Percentiles rank a stretch among this genome's conserved stretches.
Conservation (phyloP, 1,140 invertebrate genomes). For the Sitobion miscanthi region DNA sequence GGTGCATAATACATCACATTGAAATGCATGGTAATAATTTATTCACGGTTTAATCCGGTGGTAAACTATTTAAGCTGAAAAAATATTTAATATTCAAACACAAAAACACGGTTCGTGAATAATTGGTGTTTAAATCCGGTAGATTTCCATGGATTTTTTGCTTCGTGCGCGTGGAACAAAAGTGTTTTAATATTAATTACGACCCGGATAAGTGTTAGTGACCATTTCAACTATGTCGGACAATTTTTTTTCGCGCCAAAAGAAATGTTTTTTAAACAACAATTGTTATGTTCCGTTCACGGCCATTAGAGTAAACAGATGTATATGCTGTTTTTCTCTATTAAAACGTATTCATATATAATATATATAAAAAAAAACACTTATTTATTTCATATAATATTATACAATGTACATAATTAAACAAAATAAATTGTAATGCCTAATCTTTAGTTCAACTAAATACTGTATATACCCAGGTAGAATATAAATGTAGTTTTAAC, state of each 20-base stretch:
- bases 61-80: not conserved
- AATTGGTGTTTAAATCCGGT: not conserved
- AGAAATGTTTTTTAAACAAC: not conserved
- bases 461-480: not conserved
- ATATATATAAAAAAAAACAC: too few species aligned
- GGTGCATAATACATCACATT: not conserved
- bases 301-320: too few species aligned
- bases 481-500: not conserved
- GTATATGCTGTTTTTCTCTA: too few species aligned
- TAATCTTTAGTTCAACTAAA: not conserved
- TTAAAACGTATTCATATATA: too few species aligned
- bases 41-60: not conserved
- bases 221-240: not conserved
- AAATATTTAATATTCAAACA: constrained; percentile 5
- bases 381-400: too few species aligned
- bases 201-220: not conserved
- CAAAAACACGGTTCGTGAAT: not conserved
- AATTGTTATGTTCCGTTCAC: too few species aligned
- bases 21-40: not conserved
- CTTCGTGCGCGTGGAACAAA: not conserved
- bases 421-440: not conserved
- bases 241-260: not conserved
- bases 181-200: not conserved
- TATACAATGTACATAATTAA: not conserved
- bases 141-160: not conserved